phyloP scores from a whole-genome alignment of 2,113 vertebrate species.

The Bujurquina vittata region DNA sequence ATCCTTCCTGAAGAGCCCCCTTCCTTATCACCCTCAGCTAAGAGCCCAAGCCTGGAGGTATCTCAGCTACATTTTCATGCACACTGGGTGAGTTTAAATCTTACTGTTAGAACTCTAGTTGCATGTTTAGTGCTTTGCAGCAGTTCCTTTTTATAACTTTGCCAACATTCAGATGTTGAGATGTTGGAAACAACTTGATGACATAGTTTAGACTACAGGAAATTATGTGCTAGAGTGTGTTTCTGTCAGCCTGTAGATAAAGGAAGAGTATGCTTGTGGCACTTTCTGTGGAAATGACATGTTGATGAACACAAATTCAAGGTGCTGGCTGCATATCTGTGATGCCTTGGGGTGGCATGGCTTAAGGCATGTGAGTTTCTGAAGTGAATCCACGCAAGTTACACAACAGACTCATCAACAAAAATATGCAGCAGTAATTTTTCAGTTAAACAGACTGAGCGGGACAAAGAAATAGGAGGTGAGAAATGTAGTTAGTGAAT shows the following conservation, averaged over 20 bases:
- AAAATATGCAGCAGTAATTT: not conserved
- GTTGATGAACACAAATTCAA: not conserved
- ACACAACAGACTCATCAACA: not conserved
- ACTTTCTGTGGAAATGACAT: not conserved
- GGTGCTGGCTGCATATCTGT: not conserved
- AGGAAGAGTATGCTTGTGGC: not conserved
- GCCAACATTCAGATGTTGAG: not conserved
- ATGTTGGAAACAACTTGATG: not conserved
- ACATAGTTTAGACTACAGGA: not conserved
- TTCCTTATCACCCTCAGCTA: constrained; percentile 94
- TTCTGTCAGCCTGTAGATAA: not conserved
- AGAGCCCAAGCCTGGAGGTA: constrained; percentile 94
- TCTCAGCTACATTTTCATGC: constrained; percentile 97
- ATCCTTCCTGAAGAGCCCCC: constrained; percentile 88
- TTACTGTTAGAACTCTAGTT: no score
- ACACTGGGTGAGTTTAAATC: constrained; percentile 89
- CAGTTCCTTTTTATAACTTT: not conserved
- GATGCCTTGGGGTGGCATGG: not conserved
- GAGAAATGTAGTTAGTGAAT: not conserved
- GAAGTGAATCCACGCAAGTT: not conserved
- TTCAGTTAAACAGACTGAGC: not conserved
- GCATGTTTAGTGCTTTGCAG: not conserved
- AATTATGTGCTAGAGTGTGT: not conserved
- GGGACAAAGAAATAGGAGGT: not conserved
- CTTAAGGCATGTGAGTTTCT: not conserved